Base-by-base conservation (phyloP, 1,140 invertebrate genomes). In the Orchesella cincta region DNA sequence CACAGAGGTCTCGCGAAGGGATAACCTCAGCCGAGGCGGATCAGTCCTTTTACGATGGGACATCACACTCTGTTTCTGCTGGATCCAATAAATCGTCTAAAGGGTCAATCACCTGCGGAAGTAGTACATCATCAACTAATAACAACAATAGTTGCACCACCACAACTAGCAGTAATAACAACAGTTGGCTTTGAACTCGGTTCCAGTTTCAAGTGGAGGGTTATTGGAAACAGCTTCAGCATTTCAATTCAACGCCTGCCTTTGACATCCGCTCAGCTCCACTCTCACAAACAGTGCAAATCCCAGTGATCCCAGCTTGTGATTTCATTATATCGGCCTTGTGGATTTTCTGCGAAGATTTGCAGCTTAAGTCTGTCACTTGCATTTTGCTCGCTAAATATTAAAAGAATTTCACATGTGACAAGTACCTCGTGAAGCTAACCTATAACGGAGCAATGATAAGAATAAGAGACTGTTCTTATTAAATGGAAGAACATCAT, bases 1-100 rank as follows among this genome's bases (percentile, higher is more conserved):
- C 96, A 64, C 98, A 98, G 86, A 89, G 95, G 82, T 93, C 94
- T 26, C 89, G 95, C 80, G 95, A 96, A 85, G 78, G 78, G 71
- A 82, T 80, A 52, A 82, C 81, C 34, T 85, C 86, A 83, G 84
- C 86, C 81, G 88, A 89, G 80, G 86, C 86, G 34, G 88, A 88
- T 79, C 82, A 82, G 70, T 80, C 79, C 8, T 82, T 79, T 57
- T 82, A 80, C 54, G 81, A 82, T 71, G 81, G 81, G 54, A 82
- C 79, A 52, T 73, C 71, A 51, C 76, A 82, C 31, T 79, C 81
- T 8, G 78, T 74, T 3, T 82, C 81, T 74, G 79, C 81, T 62
- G 81, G 81, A 51, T 82, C 81, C 26, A 82, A 82, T 57, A 82
- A 77, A 46, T 77, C 76, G 18, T 81, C 77, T 16, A 78, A 80